These are phyloP conservation scores for Junonia oenone DNA, from an alignment of 2,888 invertebrate genomes.

Conservation along the genomic window DNA sequence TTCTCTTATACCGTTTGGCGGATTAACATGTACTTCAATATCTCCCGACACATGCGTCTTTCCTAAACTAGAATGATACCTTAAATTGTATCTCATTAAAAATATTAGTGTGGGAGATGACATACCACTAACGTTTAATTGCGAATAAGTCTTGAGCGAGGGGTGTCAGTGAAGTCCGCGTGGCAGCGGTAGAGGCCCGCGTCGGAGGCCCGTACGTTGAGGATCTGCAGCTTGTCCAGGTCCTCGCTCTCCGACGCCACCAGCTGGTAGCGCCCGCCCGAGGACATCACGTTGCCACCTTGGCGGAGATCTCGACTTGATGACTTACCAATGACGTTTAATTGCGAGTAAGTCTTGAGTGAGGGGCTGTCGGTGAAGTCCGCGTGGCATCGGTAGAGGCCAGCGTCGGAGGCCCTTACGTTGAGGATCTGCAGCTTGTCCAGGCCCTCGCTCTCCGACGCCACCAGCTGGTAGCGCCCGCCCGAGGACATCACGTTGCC, in stretches of 20 bases:
- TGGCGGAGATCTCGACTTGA: conserved; percentile 64
- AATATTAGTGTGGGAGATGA: background rate
- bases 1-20: too few species aligned
- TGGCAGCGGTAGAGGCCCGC: conserved; percentile 60
- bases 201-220: conserved; percentile 47
- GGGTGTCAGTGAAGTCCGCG: conserved; percentile 60
- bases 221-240: conserved; percentile 48
- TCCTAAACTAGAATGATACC: too few species aligned
- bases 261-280: conserved; percentile 48
- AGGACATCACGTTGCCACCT: conserved; percentile 35
- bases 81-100: background rate
- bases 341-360: conserved; percentile 53
- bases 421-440: conserved; percentile 49
- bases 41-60: too few species aligned
- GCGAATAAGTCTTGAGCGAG: conserved; percentile 53
- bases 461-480: conserved; percentile 51
- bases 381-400: conserved; percentile 58
- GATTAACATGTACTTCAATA: too few species aligned
- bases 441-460: conserved; percentile 41
- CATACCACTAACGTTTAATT: conserved; percentile 58
- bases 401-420: conserved; percentile 53
- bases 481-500: conserved; percentile 36
- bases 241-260: conserved; percentile 45
- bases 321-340: conserved; percentile 56
- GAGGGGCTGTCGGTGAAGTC: conserved; percentile 62